Conservation (phyloP, 2,113 vertebrate species). For the Poeciliopsis retropinna region DNA sequence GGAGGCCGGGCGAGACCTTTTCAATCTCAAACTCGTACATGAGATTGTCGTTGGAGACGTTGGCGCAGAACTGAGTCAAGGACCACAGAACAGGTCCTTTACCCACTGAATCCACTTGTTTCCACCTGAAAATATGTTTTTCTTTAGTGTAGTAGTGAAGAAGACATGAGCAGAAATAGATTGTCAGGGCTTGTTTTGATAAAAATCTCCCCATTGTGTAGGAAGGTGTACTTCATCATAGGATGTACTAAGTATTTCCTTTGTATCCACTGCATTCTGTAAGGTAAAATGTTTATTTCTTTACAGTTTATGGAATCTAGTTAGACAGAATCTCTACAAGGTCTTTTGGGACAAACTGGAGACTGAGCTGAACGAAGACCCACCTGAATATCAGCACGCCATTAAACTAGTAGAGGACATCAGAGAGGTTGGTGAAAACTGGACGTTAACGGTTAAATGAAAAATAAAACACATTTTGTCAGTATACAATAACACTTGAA, state of each 20-base stretch:
- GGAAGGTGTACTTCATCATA: no score
- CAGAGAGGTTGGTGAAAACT: slow-evolving; percentile 82
- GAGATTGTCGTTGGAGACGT: slow-evolving; percentile 89
- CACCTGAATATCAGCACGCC: slow-evolving; percentile 88
- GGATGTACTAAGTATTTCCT: background rate
- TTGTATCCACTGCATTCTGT: background rate
- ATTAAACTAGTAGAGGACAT: slow-evolving; percentile 93
- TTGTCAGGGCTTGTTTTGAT: no score
- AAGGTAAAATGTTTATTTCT: slow-evolving; percentile 11
- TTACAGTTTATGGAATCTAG: slow-evolving; percentile 83
- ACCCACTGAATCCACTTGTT: background rate
- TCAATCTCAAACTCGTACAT: slow-evolving; percentile 88
- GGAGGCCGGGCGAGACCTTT: slow-evolving; percentile 85
- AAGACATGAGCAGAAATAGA: background rate
- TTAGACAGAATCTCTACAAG: slow-evolving; percentile 88
- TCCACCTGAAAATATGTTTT: background rate
- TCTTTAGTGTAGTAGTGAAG: background rate
- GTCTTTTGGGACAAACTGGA: slow-evolving; percentile 93
- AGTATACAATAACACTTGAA: background rate
- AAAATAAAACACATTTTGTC: background rate
- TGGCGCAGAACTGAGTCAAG: slow-evolving; percentile 77
- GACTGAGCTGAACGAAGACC: slow-evolving; percentile 87
- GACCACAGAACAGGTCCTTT: slow-evolving; percentile 85
- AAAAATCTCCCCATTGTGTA: no score
- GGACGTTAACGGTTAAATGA: background rate